Conservation (phyloP, 1,140 invertebrate genomes). For the Nasonia longicornis region DNA sequence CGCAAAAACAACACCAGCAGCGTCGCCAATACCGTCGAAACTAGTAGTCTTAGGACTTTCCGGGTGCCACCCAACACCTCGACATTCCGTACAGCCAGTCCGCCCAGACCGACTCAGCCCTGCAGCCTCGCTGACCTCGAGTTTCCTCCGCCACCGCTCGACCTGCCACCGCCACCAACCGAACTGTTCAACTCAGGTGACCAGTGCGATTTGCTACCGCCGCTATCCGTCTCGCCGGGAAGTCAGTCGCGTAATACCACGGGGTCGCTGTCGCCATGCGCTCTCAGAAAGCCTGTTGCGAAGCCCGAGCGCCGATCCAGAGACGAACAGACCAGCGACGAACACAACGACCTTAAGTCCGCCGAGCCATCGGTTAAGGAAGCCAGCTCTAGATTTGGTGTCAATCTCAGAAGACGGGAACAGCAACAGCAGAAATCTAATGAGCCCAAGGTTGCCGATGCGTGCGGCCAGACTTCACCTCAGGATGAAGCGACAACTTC, state of each 20-base stretch:
- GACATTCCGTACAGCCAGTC: constrained; percentile 71
- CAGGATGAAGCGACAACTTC: constrained; percentile 54
- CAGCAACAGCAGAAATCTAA: constrained; percentile 57
- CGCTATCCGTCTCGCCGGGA: constrained; percentile 49
- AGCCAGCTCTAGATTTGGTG: constrained; percentile 79
- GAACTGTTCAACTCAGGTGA: constrained; percentile 70
- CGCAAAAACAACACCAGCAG: constrained; percentile 60
- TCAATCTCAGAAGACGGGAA: constrained; percentile 77
- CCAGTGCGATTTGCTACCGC: constrained; percentile 63
- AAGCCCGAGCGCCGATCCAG: constrained; percentile 60
- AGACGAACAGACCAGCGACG: constrained; percentile 58
- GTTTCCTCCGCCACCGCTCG: constrained; percentile 85
- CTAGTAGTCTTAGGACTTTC: constrained; percentile 70
- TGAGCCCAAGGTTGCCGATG: constrained; percentile 58
- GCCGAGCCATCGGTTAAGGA: constrained; percentile 77
- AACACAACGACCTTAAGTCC: constrained; percentile 73
- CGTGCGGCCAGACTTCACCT: constrained; percentile 25
- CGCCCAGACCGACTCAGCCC: constrained; percentile 73
- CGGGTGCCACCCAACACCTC: constrained; percentile 68
- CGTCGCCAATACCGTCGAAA: constrained; percentile 46
- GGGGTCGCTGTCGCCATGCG: constrained; percentile 59
- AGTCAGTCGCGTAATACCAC: constrained; percentile 39
- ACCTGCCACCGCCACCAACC: constrained; percentile 81
- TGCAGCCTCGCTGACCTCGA: constrained; percentile 81
- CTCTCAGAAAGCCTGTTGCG: constrained; percentile 62